Percentiles rank a stretch among this genome's conserved stretches.
Conservation (phyloP, 30 jellyfish, hydroid and myxozoan genomes). For the Rhopilema esculentum region DNA sequence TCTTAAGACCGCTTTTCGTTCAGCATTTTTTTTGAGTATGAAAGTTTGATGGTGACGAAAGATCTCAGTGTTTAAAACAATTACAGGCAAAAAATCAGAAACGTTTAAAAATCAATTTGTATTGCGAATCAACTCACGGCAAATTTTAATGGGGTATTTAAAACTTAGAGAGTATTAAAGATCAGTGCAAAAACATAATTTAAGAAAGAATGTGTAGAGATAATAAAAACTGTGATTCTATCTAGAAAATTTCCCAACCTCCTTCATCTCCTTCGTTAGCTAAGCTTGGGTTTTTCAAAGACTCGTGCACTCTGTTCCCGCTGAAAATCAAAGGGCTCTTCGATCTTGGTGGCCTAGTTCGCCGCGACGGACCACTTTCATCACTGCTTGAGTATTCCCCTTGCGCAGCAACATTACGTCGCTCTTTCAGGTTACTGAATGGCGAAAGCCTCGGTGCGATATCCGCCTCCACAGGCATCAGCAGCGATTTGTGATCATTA, state of each 20-base stretch:
- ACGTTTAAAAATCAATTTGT: no score
- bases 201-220: no score
- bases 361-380: conserved; percentile 28
- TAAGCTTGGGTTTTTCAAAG: conserved; percentile 5
- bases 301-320: conserved; percentile 60
- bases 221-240: no score
- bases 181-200: no score
- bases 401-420: conserved; percentile 34
- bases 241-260: background rate
- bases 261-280: conserved; percentile 21
- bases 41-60: no score
- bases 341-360: conserved; percentile 21
- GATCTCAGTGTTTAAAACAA: no score
- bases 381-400: conserved; percentile 72
- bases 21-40: no score
- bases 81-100: no score
- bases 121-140: no score
- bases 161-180: no score
- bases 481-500: background rate
- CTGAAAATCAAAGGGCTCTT: conserved; percentile 72
- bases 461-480: conserved; percentile 55
- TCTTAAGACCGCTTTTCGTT: no score
- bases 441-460: conserved; percentile 70
- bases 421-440: conserved; percentile 59
- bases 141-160: no score